A percentile compares a stretch with the other conserved stretches of the same genome.
phyloP scores from a whole-genome alignment of 2,113 vertebrate species.

The Onychorhynchus coronatus region DNA sequence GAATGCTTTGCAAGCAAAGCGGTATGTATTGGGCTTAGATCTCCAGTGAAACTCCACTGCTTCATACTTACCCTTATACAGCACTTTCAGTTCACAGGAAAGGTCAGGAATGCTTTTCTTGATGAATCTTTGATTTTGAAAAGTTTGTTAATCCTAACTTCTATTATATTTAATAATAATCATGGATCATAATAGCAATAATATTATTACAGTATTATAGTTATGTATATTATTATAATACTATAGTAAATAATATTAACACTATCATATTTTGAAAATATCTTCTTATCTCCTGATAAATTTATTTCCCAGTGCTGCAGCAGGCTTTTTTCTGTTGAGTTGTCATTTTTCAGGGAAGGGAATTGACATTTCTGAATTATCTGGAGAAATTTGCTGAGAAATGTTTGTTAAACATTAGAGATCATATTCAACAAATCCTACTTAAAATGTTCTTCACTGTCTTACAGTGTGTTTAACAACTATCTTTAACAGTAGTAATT shows the following conservation, averaged over 20 bases:
- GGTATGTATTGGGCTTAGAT: not conserved
- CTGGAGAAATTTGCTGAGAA: not conserved
- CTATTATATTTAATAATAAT: not conserved
- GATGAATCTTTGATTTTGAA: not conserved
- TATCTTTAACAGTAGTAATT: not conserved
- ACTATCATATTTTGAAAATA: not conserved
- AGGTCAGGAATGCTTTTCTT: not conserved
- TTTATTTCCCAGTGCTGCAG: not conserved
- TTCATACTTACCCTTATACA: not conserved
- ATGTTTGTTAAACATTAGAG: not conserved
- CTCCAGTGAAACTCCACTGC: not conserved
- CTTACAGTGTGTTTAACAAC: not conserved
- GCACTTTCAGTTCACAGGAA: not conserved
- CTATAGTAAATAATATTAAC: not conserved
- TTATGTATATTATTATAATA: no score
- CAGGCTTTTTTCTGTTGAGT: not conserved
- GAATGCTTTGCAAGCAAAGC: not conserved
- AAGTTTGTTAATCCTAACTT: not conserved
- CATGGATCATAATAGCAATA: not conserved
- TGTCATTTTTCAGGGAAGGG: not conserved
- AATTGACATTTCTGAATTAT: not conserved
- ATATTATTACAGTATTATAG: not conserved
- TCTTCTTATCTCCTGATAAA: not conserved
- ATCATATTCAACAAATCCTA: not conserved
- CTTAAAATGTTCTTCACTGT: not conserved